These are phyloP conservation scores for Cheilosia vulpina DNA, from an alignment of 2,888 invertebrate genomes.

Conservation along the genomic window DNA sequence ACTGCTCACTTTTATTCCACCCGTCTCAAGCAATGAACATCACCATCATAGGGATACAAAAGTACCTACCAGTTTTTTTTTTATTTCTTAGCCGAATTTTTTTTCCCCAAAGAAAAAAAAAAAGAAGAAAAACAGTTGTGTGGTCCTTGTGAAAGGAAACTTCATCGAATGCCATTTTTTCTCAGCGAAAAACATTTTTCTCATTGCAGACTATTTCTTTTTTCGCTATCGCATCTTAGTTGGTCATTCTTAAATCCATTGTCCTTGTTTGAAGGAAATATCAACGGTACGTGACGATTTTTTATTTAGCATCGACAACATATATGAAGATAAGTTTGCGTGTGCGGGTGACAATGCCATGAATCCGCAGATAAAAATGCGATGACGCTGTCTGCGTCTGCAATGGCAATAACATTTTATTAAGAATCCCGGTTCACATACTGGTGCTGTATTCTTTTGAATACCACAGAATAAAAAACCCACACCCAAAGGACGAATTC, in stretches of 20 bases:
- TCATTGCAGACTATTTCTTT: conserved; percentile 1
- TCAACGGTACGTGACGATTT: conserved; percentile 67
- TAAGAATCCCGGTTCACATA: conserved; percentile 80
- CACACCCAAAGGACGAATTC: conserved; percentile 38
- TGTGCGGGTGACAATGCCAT: conserved; percentile 52
- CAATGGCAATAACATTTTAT: conserved; percentile 83
- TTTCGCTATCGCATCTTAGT: conserved; percentile 23
- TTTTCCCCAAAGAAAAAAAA: not conserved
- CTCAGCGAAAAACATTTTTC: conserved; percentile 3
- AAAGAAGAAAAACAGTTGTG: conserved; percentile 1
- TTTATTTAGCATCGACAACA: conserved; percentile 10
- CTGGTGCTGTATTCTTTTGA: conserved; percentile 41
- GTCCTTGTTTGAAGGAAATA: conserved; percentile 66
- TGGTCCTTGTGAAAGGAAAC: conserved; percentile 32
- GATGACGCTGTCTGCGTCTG: conserved; percentile 81
- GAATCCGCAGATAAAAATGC: conserved; percentile 65
- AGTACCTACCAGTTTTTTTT: conserved; percentile 53
- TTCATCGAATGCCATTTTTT: not conserved
- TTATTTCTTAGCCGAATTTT: conserved; percentile 7
- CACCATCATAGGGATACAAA: conserved; percentile 58
- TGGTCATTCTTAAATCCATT: conserved; percentile 66
- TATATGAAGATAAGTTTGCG: not conserved
- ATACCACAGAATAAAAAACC: conserved; percentile 27
- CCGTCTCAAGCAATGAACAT: conserved; percentile 56
- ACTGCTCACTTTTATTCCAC: conserved; percentile 48